Conservation (phyloP, 2,113 vertebrate species). For the Camelus bactrianus region DNA sequence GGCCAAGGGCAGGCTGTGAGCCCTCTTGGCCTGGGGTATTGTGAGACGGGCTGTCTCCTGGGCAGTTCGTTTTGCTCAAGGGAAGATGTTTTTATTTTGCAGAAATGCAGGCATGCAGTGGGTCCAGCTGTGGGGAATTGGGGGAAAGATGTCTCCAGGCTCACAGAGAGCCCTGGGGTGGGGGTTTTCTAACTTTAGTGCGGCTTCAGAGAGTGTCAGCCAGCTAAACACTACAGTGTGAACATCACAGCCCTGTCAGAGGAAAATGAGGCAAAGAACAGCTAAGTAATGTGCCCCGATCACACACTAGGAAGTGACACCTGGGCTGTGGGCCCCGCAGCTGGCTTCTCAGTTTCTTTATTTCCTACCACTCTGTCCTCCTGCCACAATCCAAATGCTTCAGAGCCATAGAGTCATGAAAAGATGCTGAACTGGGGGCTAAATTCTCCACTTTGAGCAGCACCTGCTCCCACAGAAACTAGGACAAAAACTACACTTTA, state of each 20-base stretch:
- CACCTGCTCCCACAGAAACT: not conserved
- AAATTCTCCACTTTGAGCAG: not conserved
- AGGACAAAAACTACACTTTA: not conserved
- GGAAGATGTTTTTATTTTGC: too few relatives aligned
- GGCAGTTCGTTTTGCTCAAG: too few relatives aligned
- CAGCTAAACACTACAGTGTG: too few relatives aligned
- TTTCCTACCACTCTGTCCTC: fast-evolving
- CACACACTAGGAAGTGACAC: not conserved
- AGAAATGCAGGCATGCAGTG: too few relatives aligned
- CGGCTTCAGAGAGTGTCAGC: too few relatives aligned
- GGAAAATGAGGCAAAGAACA: not conserved
- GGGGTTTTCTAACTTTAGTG: too few relatives aligned
- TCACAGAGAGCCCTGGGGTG: too few relatives aligned
- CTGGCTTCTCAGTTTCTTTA: not conserved
- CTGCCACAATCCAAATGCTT: not conserved
- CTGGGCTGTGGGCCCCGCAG: not conserved
- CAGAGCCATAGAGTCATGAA: not conserved
- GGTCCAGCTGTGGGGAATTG: too few relatives aligned
- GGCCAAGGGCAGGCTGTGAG: too few relatives aligned
- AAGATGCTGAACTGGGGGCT: not conserved
- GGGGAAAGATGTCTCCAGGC: too few relatives aligned
- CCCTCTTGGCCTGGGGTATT: too few relatives aligned
- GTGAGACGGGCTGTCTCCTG: too few relatives aligned
- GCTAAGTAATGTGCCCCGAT: not conserved
- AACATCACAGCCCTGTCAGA: not conserved